phyloP scores from a whole-genome alignment of 1,140 invertebrate genomes.

The Trialeurodes vaporariorum region DNA sequence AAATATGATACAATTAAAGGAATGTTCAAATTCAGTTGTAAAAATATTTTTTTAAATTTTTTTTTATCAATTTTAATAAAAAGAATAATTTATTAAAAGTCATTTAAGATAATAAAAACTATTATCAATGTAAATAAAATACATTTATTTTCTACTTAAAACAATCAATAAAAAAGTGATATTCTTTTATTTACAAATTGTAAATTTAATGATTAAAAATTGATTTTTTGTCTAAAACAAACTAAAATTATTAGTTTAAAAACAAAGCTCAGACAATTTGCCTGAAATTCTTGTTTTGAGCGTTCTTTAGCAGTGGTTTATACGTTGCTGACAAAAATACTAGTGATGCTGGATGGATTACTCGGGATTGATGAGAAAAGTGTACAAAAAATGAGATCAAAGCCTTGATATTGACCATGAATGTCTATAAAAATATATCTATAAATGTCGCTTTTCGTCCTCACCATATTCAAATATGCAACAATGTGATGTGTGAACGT shows the following conservation, averaged over 20 bases:
- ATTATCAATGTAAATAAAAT: not conserved
- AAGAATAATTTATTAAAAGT: not conserved
- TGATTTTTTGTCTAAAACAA: not conserved
- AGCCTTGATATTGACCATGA: too few species aligned
- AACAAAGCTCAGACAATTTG: not conserved
- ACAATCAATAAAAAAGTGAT: not conserved
- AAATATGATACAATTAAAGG: not conserved
- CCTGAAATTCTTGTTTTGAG: not conserved
- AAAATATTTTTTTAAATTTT: not conserved
- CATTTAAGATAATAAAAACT: not conserved
- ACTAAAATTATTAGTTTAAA: not conserved
- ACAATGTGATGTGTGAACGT: too few species aligned
- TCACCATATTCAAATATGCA: too few species aligned
- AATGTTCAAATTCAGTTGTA: not conserved
- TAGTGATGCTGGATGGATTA: too few species aligned
- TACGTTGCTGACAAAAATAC: too few species aligned
- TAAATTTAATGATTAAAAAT: not conserved
- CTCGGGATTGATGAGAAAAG: too few species aligned
- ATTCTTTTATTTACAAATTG: not conserved
- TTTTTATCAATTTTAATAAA: not conserved
- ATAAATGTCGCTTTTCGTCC: too few species aligned
- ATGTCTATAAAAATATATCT: too few species aligned
- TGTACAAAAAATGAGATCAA: too few species aligned
- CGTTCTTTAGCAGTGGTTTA: not conserved
- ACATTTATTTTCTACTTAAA: conserved; percentile 1